Percentiles rank a stretch among this genome's conserved stretches.
Conservation (phyloP, 1,140 invertebrate genomes). For the Anoplophora glabripennis region DNA sequence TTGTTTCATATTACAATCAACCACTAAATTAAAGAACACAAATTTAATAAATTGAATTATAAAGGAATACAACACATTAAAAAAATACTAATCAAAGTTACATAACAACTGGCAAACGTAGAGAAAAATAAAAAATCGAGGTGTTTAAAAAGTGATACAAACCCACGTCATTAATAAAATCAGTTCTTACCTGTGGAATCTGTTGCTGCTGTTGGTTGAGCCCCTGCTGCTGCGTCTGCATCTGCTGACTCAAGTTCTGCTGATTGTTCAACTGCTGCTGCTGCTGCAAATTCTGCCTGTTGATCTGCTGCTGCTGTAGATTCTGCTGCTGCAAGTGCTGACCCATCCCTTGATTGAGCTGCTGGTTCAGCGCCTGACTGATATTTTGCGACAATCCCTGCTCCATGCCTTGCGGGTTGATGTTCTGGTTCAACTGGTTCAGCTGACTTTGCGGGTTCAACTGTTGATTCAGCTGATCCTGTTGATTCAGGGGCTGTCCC, state of each 20-base stretch:
- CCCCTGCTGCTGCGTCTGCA: slow-evolving; percentile 20
- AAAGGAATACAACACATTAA: too few relatives aligned
- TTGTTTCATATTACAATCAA: too few relatives aligned
- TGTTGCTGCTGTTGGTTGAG: slow-evolving; percentile 22
- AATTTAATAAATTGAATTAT: too few relatives aligned
- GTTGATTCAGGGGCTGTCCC: slow-evolving; percentile 26
- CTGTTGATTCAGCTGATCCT: slow-evolving; percentile 26
- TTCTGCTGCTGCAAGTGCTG: slow-evolving; percentile 6
- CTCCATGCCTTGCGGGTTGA: background rate
- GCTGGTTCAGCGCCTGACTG: slow-evolving; percentile 4
- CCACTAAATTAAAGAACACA: too few relatives aligned
- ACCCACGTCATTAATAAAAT: too few relatives aligned
- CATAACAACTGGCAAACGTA: too few relatives aligned
- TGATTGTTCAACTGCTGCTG: slow-evolving; percentile 18
- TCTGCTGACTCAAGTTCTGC: slow-evolving; percentile 5
- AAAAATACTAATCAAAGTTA: too few relatives aligned
- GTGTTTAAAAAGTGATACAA: too few relatives aligned
- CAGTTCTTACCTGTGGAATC: slow-evolving; percentile 18
- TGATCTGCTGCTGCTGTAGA: slow-evolving; percentile 6
- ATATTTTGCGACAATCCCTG: too few relatives aligned
- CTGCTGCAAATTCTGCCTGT: slow-evolving; percentile 9
- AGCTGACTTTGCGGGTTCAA: slow-evolving; percentile 28
- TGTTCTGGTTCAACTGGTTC: slow-evolving; percentile 19
- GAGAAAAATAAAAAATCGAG: too few relatives aligned
- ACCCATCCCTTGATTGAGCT: slow-evolving; percentile 1